Base-by-base conservation (phyloP, 2,888 invertebrate genomes). In the Clistopyga incitator region DNA sequence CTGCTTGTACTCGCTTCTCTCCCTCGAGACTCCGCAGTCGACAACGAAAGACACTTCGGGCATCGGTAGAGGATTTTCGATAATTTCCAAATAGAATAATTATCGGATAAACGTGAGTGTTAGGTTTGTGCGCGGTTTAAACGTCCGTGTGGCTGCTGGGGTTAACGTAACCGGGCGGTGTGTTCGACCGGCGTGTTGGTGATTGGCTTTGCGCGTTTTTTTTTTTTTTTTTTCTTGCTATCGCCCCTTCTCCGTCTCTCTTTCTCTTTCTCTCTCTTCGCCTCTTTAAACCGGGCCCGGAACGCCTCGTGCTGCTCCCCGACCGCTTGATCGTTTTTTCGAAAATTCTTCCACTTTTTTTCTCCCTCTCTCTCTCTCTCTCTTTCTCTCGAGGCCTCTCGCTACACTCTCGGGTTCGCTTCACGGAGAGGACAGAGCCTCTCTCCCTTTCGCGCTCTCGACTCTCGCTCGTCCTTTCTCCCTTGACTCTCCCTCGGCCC, bases 271-370 rank as follows among this genome's bases (percentile, higher is more conserved):
- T 67, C 56, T 65, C 64, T 50, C 68, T 71, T 65, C 23, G 84
- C 82, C 83, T 86, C 86, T 85, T 86, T 86, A 85, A 89, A 89
- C 87, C 87, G 86, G 85, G 87, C 85, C 81, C 82, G 67, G 84
- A 80, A 54, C 81, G 85, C 85, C 85, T 85, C 86, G 85, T 86
- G 88, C 82, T 59, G 67, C 70, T 64, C 61, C 6, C 6, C 77
- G 85, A 79, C 84, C 81, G 84, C 84, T 84, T 82, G 83, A 86
- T 87, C 86, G 84, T 85, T 86, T 86, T 83, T 86, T 85, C 82
- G 47, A 79, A 83, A 84, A 79, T 80, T 82, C 74, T 76, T 78
- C 65, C 42, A 61, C 34, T 52, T 45, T 77, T 71, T 67, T 67
- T 45, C 59, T 45, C 52, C 59, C 29, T 75, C 81, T 45, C 47